phyloP scores from a whole-genome alignment of 2,113 vertebrate species.

The Grus americana region DNA sequence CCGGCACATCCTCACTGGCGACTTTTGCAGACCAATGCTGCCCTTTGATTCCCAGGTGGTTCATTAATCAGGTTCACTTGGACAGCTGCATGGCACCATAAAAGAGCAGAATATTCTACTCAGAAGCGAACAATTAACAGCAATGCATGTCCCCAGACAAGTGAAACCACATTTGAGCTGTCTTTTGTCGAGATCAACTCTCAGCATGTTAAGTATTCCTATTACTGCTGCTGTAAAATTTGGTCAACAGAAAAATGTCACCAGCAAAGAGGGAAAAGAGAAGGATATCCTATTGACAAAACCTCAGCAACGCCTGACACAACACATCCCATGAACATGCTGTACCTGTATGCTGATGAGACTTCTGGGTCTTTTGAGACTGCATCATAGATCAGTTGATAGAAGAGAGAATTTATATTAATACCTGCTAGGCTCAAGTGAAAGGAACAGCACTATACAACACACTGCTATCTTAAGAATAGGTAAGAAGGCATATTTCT shows the following conservation, averaged over 20 bases:
- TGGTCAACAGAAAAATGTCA: background rate
- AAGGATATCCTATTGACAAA: background rate
- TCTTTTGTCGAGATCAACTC: background rate
- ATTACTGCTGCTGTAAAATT: background rate
- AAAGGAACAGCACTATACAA: background rate
- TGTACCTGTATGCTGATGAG: background rate
- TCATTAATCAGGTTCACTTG: background rate
- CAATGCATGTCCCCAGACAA: background rate
- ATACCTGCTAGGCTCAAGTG: background rate
- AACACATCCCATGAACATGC: background rate
- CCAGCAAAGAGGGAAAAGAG: background rate
- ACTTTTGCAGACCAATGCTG: background rate
- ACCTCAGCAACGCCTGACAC: background rate
- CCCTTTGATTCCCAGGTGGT: background rate
- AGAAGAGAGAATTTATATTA: background rate
- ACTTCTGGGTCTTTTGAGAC: background rate
- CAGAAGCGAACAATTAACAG: background rate
- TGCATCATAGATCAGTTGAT: background rate
- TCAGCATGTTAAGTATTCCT: background rate
- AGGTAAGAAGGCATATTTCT: background rate
- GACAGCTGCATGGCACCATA: background rate
- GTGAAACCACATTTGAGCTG: background rate
- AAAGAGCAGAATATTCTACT: background rate
- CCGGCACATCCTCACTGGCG: background rate
- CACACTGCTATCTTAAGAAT: background rate